Base-by-base conservation (phyloP, 2,888 invertebrate genomes). In the Philhelius pedissequus region DNA sequence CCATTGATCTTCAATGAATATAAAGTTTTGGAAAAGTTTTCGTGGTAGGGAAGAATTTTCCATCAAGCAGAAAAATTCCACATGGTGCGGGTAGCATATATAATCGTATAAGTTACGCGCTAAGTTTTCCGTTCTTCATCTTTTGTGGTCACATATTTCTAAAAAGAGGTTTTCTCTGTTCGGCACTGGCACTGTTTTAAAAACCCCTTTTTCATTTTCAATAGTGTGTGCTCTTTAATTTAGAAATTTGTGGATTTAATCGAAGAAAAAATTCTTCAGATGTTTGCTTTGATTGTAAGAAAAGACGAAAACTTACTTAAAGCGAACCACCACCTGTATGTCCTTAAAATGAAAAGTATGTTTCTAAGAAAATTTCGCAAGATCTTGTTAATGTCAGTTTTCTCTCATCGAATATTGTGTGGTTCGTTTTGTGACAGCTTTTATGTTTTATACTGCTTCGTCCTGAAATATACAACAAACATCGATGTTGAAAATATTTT, bases 1-100 rank as follows among this genome's bases (percentile, higher is more conserved):
- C 73, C 50, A 27, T 58, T 68, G 74, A 58, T 52, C 71, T 71
- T 66, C 62, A 40, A 43, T 76, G 81, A 81, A 81, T 81, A 81
- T 71, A 76, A 76, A 76, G 76, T 76, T 66, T 68, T 9, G 5
- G 18, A 13, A 60, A 56, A 81, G 35, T 81, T 81, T 76, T 68
- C 25, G 70, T 71, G 70, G 56, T 52, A 48, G 22, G 50, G 20
- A 48, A n/a, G 15, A 64, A 18, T 25, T 52, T 25, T 30, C 20
- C 1, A 9, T 9, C n/a, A n/a, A n/a, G 18, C 3, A 18, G 13
- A 0, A 43, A 22, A 40, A 13, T 32, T 11, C 25, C 18, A 40
- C 5, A 15, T 25, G n/a, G n/a, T 5, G 6, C 3, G 6, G 22
- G n/a, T 27, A 54, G 22, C 54, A 35, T 38, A 30, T 62, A 35